Conservation (phyloP, 2,113 vertebrate species). For the Scolopax mira region DNA sequence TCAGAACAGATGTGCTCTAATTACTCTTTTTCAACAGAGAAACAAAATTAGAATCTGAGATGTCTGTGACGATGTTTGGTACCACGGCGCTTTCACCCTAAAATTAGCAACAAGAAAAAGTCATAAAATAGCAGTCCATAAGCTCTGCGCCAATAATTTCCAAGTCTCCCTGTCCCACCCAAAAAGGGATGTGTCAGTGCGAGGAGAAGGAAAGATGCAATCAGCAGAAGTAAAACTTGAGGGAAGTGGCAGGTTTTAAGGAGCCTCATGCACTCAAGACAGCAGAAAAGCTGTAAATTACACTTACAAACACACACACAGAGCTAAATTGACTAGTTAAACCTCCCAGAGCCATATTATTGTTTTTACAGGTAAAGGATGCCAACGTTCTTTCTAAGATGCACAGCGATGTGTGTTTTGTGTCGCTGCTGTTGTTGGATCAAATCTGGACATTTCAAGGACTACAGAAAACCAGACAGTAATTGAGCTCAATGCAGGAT, state of each 20-base stretch:
- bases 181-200: not conserved
- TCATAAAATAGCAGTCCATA: not conserved
- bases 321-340: not conserved
- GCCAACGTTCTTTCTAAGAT: not conserved
- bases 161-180: not conserved
- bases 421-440: not conserved
- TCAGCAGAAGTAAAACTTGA: not conserved
- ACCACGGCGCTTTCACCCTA: not conserved
- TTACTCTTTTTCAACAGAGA: not conserved
- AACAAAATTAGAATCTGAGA: not conserved
- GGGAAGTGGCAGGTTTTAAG: not conserved
- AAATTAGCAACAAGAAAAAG: not conserved
- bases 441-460: not conserved
- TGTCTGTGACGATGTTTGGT: not conserved
- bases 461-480: conserved; percentile 14
- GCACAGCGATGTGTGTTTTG: not conserved
- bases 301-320: not conserved
- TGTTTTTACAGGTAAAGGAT: fast-evolving
- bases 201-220: not conserved
- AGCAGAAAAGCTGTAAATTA: not conserved
- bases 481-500: not conserved
- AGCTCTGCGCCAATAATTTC: not conserved
- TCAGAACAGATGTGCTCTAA: not conserved
- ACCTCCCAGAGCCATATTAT: not conserved
- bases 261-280: too few species aligned